Base-by-base conservation (phyloP, 64 coral and sea anemone species). In the Astreopora myriophthalma region DNA sequence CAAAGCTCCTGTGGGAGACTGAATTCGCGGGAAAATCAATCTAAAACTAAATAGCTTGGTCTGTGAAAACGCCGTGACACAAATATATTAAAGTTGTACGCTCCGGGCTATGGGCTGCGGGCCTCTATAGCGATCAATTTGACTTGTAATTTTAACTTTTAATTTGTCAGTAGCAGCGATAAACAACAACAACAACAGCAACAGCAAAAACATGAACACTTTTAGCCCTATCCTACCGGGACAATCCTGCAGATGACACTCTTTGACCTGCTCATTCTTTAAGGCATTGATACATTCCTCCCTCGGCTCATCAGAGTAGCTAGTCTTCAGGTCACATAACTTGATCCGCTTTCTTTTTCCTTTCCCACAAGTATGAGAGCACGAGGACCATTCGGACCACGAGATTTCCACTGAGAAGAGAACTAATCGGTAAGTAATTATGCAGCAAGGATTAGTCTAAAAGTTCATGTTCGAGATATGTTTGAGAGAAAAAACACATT, bases 341-440 rank as follows among this genome's bases (percentile, higher is more conserved):
- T 90, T 96, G 14, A 96, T 87, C 1, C 95, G 95, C 20, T 87
- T 88, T 65, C 95, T 80, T 25, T 46, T 75, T 20, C 95, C 95
- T 20, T 75, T 52, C 11, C 95, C 95, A 48, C 95, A 96, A 8
- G 95, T 80, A 14, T 85, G 71, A 8, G 95, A 96, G 71, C 95
- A 96, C n/a, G 48, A 80, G 40, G 95, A 96, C 95, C 95, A 96
- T 5, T 76, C 55, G 19, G 95, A 90, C 95, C 95, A 96, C 17
- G 90, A 87, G 5, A 88, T 70, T 38, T 96, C 87, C 6, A 96
- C 51, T 82, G 34, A 12, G 30, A 63, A 68, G 44, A 17, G 67
- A 57, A 13, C 12, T 4, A 6, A 11, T 55, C 13, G 19, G 13
- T 48, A 3, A 55, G 35, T 24, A 19, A 5, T 40, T 1, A 5